Evolutionary conservation across 1,140 invertebrate genomes (phyloP), one percentile per base, ranked within the genome.

Genomic region (Cecropterus lyciades): DNA sequence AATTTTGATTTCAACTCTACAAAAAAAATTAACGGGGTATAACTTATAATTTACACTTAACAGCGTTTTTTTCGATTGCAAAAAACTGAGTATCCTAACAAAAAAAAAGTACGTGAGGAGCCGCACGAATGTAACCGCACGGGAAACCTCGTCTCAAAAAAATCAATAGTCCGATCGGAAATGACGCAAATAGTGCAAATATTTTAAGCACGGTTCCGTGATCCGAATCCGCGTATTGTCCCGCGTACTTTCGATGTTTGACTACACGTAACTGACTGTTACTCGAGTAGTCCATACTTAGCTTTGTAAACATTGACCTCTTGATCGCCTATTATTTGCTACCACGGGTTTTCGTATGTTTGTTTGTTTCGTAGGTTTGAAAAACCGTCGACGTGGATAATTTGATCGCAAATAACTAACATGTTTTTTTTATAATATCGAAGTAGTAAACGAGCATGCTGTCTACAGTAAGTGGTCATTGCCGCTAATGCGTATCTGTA

Each of bases 121-220:
- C 10, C 33, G n/a, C n/a, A n/a, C n/a, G 4, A 11, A n/a, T 1
- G 1, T 3, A 11, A 37, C 11, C 33, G 11, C 33, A 10, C 33
- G 10, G 33, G 10, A 37, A 37, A 0, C 0, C 11, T 33, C 1
- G 33, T 37, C 1, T 37, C 33, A 37, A 37, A 11, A 11, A 37
- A 11, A 11, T 17, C 24, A 24, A 27, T 27, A 30, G 13, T 52
- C 49, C 51, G 24, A 72, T 82, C 77, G 77, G 79, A 85, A 74
- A 84, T 84, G 80, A 83, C 84, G 80, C 73, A 80, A 77, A 71
- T 77, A 79, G 82, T 82, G 80, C 73, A 80, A 75, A 71, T 77
- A 52, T 37, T 62, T 57, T 20, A 70, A 68, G 49, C 63, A 14
- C 70, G 66, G 79, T 80, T 84, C 78, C 75, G 80, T 64, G 67